phyloP scores from a whole-genome alignment of 2,888 invertebrate species.

The Empis livida region DNA sequence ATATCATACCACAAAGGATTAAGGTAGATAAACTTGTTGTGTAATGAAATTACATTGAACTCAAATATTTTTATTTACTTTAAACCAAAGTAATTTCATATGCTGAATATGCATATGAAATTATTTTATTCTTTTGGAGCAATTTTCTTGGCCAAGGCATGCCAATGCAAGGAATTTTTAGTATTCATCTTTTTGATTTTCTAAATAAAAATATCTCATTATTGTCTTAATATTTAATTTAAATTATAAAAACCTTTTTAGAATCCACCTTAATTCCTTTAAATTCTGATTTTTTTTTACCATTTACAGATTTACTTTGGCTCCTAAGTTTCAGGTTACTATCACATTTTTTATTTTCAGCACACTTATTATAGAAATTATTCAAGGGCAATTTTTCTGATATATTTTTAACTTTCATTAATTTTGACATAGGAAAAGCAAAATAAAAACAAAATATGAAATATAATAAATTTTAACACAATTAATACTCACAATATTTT shows the following conservation, averaged over 20 bases:
- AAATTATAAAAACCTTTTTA: neutral
- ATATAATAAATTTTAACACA: neutral
- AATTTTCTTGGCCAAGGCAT: conserved; percentile 29
- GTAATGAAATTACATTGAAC: no score
- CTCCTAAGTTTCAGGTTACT: conserved; percentile 18
- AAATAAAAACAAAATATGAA: neutral
- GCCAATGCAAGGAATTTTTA: conserved; percentile 22
- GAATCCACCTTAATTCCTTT: conserved; percentile 26
- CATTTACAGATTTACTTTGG: conserved; percentile 11
- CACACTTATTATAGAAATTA: neutral
- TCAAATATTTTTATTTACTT: no score
- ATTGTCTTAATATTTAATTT: neutral
- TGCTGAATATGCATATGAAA: no score
- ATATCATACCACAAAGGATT: no score
- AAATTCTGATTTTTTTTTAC: conserved; percentile 27
- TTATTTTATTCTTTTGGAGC: conserved; percentile 22
- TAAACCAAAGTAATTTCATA: no score
- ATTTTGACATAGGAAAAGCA: conserved; percentile 5
- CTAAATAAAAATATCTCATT: conserved; percentile 5
- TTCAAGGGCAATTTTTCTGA: neutral
- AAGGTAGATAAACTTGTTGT: no score
- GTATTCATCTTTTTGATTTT: conserved; percentile 18
- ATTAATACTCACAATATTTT: conserved; percentile 26
- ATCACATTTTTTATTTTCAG: neutral
- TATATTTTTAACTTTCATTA: neutral